These are phyloP conservation scores for Hippocampus barbouri DNA, from an alignment of 2,113 vertebrate genomes.

Conservation along the genomic window DNA sequence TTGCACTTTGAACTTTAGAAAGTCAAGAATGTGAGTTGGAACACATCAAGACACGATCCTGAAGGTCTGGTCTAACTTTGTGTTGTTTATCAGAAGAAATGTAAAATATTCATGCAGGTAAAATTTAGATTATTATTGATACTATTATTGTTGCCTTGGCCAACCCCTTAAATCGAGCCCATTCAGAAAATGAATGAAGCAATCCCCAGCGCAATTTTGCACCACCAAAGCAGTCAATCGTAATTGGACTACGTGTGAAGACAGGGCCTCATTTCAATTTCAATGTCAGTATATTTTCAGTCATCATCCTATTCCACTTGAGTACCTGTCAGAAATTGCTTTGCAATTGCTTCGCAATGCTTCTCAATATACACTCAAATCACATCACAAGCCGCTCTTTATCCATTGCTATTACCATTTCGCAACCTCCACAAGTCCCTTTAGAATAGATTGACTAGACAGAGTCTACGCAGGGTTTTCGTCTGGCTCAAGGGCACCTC, in stretches of 20 bases:
- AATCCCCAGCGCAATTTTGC: conserved; percentile 25
- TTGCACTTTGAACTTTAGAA: background rate
- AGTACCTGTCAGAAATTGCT: conserved; percentile 52
- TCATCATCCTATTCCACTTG: conserved; percentile 38
- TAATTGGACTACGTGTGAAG: conserved; percentile 45
- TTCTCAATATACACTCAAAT: conserved; percentile 48
- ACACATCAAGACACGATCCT: background rate
- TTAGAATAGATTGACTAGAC: conserved; percentile 10
- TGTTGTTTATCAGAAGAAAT: background rate
- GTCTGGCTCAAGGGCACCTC: background rate
- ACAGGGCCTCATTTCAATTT: conserved; percentile 47
- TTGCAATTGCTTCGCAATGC: conserved; percentile 21
- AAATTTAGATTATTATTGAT: background rate
- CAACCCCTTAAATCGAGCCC: conserved; percentile 5
- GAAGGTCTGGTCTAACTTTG: background rate
- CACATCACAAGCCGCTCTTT: conserved; percentile 33
- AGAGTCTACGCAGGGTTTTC: background rate
- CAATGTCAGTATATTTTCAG: conserved; percentile 48
- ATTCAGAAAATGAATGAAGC: conserved; percentile 9
- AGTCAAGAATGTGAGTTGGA: background rate
- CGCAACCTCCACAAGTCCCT: conserved; percentile 23
- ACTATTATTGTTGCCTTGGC: background rate
- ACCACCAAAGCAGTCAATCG: conserved; percentile 20
- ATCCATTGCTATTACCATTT: conserved; percentile 45
- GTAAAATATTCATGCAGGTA: background rate